phyloP scores from a whole-genome alignment of 2,113 vertebrate genomes.

The Piprites chloris region DNA sequence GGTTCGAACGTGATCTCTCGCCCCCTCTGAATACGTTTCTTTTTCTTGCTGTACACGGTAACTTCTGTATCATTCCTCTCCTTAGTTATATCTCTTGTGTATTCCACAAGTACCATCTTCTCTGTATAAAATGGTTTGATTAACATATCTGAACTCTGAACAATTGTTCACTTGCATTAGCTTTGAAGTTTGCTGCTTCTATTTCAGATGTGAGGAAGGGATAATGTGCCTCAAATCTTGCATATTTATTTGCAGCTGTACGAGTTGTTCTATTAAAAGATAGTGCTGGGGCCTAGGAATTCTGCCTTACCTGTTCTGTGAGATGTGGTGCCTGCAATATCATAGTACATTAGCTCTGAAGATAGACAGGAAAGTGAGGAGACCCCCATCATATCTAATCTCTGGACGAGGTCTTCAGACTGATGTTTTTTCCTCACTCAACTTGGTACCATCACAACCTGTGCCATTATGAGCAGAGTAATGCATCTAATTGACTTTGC shows the following conservation, averaged over 20 bases:
- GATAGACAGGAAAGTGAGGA: background rate
- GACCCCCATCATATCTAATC: background rate
- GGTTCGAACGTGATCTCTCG: background rate
- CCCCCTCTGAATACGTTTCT: background rate
- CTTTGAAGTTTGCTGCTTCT: slow-evolving; percentile 55
- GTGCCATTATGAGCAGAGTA: background rate
- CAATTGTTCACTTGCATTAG: slow-evolving; percentile 43
- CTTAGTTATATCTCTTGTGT: slow-evolving; percentile 17
- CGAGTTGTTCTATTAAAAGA: slow-evolving; percentile 22
- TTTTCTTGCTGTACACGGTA: background rate
- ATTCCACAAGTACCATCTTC: background rate
- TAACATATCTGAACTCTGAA: slow-evolving; percentile 50
- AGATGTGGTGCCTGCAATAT: background rate
- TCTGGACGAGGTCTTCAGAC: background rate
- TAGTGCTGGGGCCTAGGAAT: background rate
- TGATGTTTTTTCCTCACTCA: background rate
- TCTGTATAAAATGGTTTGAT: slow-evolving; percentile 23
- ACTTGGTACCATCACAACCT: background rate
- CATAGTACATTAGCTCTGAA: background rate
- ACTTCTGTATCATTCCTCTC: background rate
- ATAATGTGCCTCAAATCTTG: slow-evolving; percentile 19
- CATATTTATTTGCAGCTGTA: slow-evolving; percentile 1
- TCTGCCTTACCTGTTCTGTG: background rate
- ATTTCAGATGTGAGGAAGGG: slow-evolving; percentile 38
- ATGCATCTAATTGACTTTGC: background rate